Conservation (phyloP, 2,888 invertebrate species). For the Caenorhabditis sp. region DNA sequence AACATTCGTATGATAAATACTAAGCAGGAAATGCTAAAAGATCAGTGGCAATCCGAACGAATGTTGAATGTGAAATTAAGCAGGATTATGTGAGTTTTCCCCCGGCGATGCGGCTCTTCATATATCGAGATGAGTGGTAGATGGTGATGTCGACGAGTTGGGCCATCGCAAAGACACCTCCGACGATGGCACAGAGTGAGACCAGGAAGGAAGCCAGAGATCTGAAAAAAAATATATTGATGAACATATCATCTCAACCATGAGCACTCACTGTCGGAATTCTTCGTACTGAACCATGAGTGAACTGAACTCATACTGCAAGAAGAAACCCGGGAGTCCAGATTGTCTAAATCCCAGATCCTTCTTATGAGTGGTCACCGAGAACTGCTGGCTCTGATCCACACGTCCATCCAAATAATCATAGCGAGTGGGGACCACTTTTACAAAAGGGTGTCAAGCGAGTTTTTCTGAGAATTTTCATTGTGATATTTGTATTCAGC, state of each 20-base stretch:
- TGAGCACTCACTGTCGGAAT: slow-evolving; percentile 89
- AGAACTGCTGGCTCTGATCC: slow-evolving; percentile 93
- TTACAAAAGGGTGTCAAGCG: no score
- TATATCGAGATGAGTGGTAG: slow-evolving; percentile 89
- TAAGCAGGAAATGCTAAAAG: slow-evolving; percentile 34
- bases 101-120: slow-evolving; percentile 46
- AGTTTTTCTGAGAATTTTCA: no score
- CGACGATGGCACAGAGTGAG: slow-evolving; percentile 96
- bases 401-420: slow-evolving; percentile 86
- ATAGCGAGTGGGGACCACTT: slow-evolving; percentile 96
- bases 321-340: slow-evolving; percentile 95
- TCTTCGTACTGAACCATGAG: slow-evolving; percentile 98
- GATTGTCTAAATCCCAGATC: slow-evolving; percentile 76
- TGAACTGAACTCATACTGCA: slow-evolving; percentile 96
- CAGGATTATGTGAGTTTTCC: slow-evolving; percentile 49
- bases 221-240: no score
- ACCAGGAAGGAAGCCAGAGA: slow-evolving; percentile 96
- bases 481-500: no score
- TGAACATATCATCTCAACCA: no score
- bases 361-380: slow-evolving; percentile 95
- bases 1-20: slow-evolving; percentile 52
- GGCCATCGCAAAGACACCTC: slow-evolving; percentile 97
- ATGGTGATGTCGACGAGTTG: slow-evolving; percentile 94
- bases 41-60: slow-evolving; percentile 57
- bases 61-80: neutral